A percentile compares a stretch with the other conserved stretches of the same genome.
Evolutionary conservation across 2,113 vertebrate genomes (phyloP).

Genomic region (Octodon degus): DNA sequence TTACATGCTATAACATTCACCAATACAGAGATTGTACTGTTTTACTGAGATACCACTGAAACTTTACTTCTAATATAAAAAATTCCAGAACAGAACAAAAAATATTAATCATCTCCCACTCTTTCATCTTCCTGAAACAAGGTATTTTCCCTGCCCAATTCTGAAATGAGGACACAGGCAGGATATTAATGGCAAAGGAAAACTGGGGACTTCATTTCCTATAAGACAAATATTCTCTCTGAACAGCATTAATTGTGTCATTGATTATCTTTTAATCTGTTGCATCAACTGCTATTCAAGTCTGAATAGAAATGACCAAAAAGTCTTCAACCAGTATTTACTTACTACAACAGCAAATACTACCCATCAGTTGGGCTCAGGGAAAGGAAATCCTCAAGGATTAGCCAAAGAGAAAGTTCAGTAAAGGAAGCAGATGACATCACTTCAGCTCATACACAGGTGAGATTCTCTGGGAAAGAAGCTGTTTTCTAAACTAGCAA

Average conservation of each 20-base stretch:
- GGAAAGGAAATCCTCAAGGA: background rate
- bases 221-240: constrained; percentile 6
- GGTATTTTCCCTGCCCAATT: background rate
- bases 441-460: background rate
- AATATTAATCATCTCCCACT: background rate
- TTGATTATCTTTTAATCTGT: background rate
- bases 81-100: constrained; percentile 35
- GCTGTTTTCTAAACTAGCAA: background rate
- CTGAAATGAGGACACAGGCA: constrained; percentile 6
- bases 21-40: constrained; percentile 10
- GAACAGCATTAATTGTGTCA: constrained; percentile 30
- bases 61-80: background rate
- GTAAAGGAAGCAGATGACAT: background rate
- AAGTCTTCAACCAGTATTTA: background rate
- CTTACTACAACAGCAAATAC: background rate
- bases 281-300: background rate
- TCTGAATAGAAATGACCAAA: constrained; percentile 55
- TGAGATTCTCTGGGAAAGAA: background rate
- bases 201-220: background rate
- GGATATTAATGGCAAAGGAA: background rate
- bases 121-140: background rate
- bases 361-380: background rate
- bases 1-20: background rate
- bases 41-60: constrained; percentile 50
- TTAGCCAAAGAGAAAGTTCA: background rate